These are phyloP conservation scores for Pomacea canaliculata DNA, from an alignment of 2,888 invertebrate genomes.

Conservation along the genomic window DNA sequence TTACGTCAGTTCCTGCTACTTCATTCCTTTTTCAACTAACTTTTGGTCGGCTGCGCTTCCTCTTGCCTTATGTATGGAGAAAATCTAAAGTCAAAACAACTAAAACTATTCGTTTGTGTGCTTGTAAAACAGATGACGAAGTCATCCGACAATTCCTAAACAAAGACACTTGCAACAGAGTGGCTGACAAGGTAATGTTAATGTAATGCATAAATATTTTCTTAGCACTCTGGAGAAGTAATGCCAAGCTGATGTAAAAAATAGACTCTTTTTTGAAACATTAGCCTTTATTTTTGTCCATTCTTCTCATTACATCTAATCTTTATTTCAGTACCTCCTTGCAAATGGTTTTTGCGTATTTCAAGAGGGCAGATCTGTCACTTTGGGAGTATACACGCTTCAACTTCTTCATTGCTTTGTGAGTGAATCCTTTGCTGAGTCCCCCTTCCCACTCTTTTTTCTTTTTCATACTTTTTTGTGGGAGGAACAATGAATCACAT, in stretches of 20 bases:
- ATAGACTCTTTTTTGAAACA: neutral
- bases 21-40: too few relatives aligned
- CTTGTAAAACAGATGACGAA: conserved; percentile 57
- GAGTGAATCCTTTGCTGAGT: conserved; percentile 45
- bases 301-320: neutral
- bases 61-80: too few relatives aligned
- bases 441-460: neutral
- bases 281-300: too few relatives aligned
- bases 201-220: neutral
- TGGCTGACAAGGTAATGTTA: conserved; percentile 72
- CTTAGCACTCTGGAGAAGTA: neutral
- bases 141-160: conserved; percentile 71
- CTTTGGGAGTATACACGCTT: conserved; percentile 71
- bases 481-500: too few relatives aligned
- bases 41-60: too few relatives aligned
- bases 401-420: conserved; percentile 75
- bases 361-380: conserved; percentile 72
- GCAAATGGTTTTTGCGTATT: conserved; percentile 75
- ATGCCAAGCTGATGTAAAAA: neutral
- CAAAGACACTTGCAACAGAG: conserved; percentile 71
- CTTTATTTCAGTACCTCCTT: conserved; percentile 71
- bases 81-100: too few relatives aligned
- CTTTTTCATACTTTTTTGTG: neutral
- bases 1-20: too few relatives aligned
- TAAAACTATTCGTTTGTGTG: too few relatives aligned